Evolutionary conservation across 2,888 invertebrate genomes (phyloP).

Genomic region (Eurytoma californica): DNA sequence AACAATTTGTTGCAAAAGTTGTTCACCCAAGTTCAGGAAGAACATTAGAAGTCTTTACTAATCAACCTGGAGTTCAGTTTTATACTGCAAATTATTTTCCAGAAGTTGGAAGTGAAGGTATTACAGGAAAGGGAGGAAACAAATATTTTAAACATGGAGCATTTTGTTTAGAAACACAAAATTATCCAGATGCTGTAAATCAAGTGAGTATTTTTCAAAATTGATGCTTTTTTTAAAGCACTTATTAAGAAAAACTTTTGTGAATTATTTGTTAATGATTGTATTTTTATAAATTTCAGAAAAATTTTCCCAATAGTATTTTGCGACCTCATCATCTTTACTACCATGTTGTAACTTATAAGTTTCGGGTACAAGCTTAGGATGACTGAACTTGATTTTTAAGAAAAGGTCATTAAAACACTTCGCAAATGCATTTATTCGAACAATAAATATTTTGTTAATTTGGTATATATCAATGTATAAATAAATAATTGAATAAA

Average conservation of each 20-base stretch:
- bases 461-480: background rate
- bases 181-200: constrained; percentile 93
- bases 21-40: constrained; percentile 84
- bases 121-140: constrained; percentile 83
- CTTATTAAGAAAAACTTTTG: too few species aligned
- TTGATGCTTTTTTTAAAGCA: background rate
- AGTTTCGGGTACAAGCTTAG: constrained; percentile 78
- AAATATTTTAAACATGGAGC: constrained; percentile 86
- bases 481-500: background rate
- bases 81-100: constrained; percentile 89
- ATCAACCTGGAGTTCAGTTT: constrained; percentile 94
- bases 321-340: constrained; percentile 85
- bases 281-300: constrained; percentile 73
- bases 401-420: constrained; percentile 12
- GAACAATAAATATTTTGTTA: background rate
- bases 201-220: constrained; percentile 78
- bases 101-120: constrained; percentile 75
- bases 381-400: constrained; percentile 20
- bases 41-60: constrained; percentile 86
- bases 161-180: constrained; percentile 93
- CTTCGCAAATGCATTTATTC: background rate
- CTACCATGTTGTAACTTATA: constrained; percentile 83
- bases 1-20: constrained; percentile 82
- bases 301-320: constrained; percentile 85
- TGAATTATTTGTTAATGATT: constrained; percentile 20